These are phyloP conservation scores for Microcebus ravelobensis DNA, from an alignment of 2,113 vertebrate species.

Conservation along the genomic window DNA sequence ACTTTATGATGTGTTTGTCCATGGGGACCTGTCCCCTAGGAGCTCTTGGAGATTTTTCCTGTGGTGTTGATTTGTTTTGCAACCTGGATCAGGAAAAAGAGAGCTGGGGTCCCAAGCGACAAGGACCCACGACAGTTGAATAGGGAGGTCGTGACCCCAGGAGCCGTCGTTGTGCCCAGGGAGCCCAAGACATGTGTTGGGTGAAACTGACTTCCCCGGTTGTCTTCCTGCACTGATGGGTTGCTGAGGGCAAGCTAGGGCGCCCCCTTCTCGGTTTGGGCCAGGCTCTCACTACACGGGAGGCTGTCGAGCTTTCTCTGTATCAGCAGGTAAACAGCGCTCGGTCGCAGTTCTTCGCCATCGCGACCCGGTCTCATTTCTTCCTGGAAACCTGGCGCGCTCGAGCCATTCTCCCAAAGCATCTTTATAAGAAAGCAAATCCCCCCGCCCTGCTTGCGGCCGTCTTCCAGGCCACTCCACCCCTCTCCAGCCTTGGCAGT, in stretches of 20 bases:
- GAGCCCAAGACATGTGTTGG: background rate
- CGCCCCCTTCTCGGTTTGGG: background rate
- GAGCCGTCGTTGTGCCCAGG: fast-evolving
- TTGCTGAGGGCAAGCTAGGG: background rate
- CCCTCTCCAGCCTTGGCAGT: conserved; percentile 62
- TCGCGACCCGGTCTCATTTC: background rate
- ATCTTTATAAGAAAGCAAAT: conserved; percentile 66
- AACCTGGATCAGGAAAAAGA: background rate
- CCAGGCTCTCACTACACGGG: background rate
- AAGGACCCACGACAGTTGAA: background rate
- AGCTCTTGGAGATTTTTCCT: background rate
- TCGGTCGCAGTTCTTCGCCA: background rate
- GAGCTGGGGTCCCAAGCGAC: background rate
- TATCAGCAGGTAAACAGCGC: background rate
- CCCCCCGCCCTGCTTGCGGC: conserved; percentile 45
- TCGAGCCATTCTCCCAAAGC: background rate
- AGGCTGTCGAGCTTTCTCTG: background rate
- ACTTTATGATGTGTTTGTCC: background rate
- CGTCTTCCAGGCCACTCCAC: conserved; percentile 67
- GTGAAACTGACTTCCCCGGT: background rate
- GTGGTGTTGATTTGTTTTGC: background rate
- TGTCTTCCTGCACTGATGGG: background rate
- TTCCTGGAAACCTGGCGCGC: conserved; percentile 51
- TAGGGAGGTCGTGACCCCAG: too few relatives aligned
- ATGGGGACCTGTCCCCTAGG: background rate